Evolutionary conservation across 2,797 vertebrate species (phyloP).

Genomic region (Anolis apletophallus): DNA sequence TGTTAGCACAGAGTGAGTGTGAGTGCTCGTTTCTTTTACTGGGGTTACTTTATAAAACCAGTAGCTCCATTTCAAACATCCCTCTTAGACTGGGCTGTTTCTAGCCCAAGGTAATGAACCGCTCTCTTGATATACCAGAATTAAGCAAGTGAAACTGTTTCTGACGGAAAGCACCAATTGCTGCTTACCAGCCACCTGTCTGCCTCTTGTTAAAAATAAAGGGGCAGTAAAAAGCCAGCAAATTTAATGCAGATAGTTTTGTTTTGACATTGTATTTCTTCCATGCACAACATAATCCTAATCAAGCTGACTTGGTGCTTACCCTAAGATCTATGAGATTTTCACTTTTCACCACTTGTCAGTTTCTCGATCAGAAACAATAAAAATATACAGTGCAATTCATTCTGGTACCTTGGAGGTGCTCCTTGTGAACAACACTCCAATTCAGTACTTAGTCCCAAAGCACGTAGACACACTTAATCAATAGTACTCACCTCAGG

Average conservation of each 20-base stretch:
- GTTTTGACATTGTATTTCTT: rapidly evolving
- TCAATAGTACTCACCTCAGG: too few relatives aligned
- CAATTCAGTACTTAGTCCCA: not conserved
- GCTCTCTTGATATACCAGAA: not conserved
- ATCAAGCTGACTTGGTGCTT: not conserved
- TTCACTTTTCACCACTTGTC: constrained; percentile 13
- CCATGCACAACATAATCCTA: rapidly evolving
- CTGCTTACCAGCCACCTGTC: too few relatives aligned
- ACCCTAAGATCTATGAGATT: not conserved
- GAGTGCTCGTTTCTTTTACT: rapidly evolving
- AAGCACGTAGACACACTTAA: too few relatives aligned
- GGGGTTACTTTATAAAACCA: not conserved
- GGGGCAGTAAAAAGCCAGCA: not conserved
- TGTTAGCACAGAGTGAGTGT: not conserved
- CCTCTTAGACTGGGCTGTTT: not conserved
- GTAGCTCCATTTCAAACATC: not conserved
- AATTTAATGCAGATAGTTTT: not conserved
- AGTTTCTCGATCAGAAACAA: not conserved
- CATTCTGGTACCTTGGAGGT: not conserved
- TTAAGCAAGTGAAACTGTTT: not conserved
- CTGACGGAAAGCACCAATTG: not conserved
- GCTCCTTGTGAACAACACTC: not conserved
- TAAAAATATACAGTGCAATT: not conserved
- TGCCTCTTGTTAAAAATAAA: not conserved
- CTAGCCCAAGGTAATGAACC: not conserved